Base-by-base conservation (phyloP, 2,113 vertebrate species). In the Nansenia antarctica region DNA sequence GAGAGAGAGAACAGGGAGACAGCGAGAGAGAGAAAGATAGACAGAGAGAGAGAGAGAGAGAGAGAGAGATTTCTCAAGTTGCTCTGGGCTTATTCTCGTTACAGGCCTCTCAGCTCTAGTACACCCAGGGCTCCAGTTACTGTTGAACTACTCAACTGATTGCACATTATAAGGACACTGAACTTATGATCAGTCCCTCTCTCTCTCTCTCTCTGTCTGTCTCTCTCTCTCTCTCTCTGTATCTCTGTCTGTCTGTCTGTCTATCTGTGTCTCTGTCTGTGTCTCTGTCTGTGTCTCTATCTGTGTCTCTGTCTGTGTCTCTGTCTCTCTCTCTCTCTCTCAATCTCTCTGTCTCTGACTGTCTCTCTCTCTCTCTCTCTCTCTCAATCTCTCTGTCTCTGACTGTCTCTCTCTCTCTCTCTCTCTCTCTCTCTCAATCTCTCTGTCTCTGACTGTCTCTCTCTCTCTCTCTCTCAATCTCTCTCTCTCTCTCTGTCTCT, bases 41-140 rank as follows among this genome's bases (percentile, higher is more conserved):
- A n/a, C n/a, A n/a, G 35, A 24, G 20, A 4, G 11, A 34, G 5
- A 15, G 7, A 24, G 34, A 22, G 37, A 59, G 54, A 22, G 20
- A 27, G 26, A 31, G 18, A 59, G 24, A 59, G 18, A 30, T 5
- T 11, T 5, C 12, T 18, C 12, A 5, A 20, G 45, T 49, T 20
- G 20, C 45, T 27, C 15, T 29, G 57, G 72, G 34, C 69, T 75
- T 31, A 37, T 65, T 74, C 42, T 82, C 62, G 78, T 82, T 82
- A 81, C 34, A 70, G 70, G 57, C 42, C 62, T 67, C 9, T 35
- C 35, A 62, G 45, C 57, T 49, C 31, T 24, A 62, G 30, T 45
- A 64, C 76, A 79, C 70, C 74, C 75, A 77, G 22, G 26, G 70
- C 82, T 85, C 73, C 65, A 68, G 65, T 75, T 76, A 60, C 67